Conservation (phyloP, 1,140 invertebrate species). For the Delia radicum region DNA sequence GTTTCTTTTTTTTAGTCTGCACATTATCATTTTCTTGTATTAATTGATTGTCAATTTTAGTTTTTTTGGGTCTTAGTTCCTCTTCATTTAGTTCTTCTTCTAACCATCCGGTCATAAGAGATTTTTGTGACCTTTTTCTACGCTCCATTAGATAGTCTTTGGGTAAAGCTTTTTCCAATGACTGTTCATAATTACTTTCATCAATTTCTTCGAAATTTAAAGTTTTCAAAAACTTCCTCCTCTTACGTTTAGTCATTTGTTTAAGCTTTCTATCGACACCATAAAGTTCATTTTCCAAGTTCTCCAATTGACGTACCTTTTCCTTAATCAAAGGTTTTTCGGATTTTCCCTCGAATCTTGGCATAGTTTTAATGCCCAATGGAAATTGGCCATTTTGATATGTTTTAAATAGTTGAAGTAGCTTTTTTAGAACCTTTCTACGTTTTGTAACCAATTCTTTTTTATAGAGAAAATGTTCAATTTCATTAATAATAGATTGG, state of each 20-base stretch:
- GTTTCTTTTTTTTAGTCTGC: neutral
- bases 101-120: conserved; percentile 39
- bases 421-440: conserved; percentile 42
- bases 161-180: conserved; percentile 40
- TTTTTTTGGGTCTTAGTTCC: conserved; percentile 3
- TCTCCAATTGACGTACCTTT: conserved; percentile 42
- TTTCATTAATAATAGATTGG: conserved; percentile 41
- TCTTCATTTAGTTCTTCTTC: conserved; percentile 38
- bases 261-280: conserved; percentile 43
- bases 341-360: conserved; percentile 35
- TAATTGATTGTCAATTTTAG: conserved; percentile 7
- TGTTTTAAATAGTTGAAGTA: conserved; percentile 50
- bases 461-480: conserved; percentile 39
- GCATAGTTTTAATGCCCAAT: conserved; percentile 61
- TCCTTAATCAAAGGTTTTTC: conserved; percentile 43
- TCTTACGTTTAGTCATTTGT: conserved; percentile 49
- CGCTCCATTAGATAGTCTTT: conserved; percentile 38
- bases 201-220: conserved; percentile 48
- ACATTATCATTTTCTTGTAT: neutral
- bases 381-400: conserved; percentile 64
- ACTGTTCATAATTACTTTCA: conserved; percentile 45
- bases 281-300: conserved; percentile 46
- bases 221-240: conserved; percentile 45
- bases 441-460: conserved; percentile 45
- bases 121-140: conserved; percentile 40